Conservation (phyloP, 2,797 vertebrate genomes). For the Silurus lanzhouensis region DNA sequence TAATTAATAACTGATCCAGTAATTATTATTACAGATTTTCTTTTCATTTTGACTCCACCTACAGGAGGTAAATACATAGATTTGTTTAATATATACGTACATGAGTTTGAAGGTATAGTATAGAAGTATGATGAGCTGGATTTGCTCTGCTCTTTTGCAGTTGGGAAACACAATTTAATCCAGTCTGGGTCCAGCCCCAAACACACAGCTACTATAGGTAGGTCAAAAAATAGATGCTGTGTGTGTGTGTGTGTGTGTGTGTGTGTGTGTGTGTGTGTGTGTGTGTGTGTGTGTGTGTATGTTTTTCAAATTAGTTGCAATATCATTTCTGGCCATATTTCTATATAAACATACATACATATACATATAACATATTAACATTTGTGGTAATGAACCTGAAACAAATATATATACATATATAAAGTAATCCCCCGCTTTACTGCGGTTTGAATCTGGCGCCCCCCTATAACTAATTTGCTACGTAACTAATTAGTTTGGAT, state of each 20-base stretch:
- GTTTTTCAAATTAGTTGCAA: too few species aligned
- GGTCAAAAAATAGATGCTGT: conserved; percentile 53
- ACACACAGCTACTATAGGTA: conserved; percentile 80
- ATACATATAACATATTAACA: too few species aligned
- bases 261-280: conserved; percentile 40
- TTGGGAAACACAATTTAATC: conserved; percentile 84
- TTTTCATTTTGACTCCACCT: not conserved
- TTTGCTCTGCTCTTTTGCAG: conserved; percentile 80
- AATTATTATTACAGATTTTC: not conserved
- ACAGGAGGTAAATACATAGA: not conserved
- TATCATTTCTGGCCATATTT: too few species aligned
- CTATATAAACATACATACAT: too few species aligned
- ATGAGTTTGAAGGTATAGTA: not conserved
- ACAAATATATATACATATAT: too few species aligned
- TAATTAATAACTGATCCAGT: not conserved
- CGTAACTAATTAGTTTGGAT: too few species aligned
- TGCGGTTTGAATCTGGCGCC: too few species aligned
- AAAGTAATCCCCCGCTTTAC: too few species aligned
- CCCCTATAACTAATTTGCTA: too few species aligned
- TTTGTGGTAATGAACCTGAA: too few species aligned
- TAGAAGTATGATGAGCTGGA: conserved; percentile 56
- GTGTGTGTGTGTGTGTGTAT: not conserved
- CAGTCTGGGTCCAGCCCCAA: conserved; percentile 84
- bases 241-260: conserved; percentile 43
- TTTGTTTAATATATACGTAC: not conserved